Percentiles rank a stretch among this genome's conserved stretches.
These are phyloP conservation scores for Arenaria interpres DNA, from an alignment of 2,113 vertebrate genomes.

Conservation along the genomic window DNA sequence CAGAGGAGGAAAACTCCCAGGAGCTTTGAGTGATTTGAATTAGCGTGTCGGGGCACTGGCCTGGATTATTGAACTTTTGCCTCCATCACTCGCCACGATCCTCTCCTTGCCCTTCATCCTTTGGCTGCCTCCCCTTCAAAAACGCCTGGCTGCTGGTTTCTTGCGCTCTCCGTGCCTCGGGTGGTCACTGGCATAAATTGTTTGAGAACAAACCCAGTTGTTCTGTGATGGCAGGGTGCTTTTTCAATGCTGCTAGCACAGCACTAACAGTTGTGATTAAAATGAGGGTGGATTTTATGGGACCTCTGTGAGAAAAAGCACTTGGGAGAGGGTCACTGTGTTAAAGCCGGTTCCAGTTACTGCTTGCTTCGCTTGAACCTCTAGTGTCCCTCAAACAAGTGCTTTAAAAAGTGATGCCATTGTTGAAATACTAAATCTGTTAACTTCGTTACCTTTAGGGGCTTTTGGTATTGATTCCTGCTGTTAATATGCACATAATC, in stretches of 20 bases:
- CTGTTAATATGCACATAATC: background rate
- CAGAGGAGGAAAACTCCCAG: background rate
- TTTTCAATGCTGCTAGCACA: background rate
- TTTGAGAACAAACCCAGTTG: background rate
- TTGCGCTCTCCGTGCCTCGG: background rate
- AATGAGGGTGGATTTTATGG: background rate
- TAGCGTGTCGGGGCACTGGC: background rate
- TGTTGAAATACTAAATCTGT: background rate
- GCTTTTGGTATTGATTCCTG: background rate
- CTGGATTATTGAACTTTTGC: background rate
- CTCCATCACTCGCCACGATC: fast-evolving
- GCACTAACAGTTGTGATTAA: background rate
- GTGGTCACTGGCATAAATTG: background rate
- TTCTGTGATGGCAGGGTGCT: background rate
- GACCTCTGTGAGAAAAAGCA: background rate
- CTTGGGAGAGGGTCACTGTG: background rate
- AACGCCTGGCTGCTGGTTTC: background rate
- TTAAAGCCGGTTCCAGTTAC: background rate
- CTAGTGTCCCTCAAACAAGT: background rate
- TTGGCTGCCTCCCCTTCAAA: background rate
- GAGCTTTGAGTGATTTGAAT: background rate
- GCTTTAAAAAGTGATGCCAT: background rate
- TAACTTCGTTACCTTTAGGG: background rate
- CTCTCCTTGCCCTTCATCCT: background rate
- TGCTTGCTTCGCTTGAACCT: background rate